A percentile compares a stretch with the other conserved stretches of the same genome.
Evolutionary conservation across 1,140 invertebrate genomes (phyloP).

Genomic region (Apis mellifera): DNA sequence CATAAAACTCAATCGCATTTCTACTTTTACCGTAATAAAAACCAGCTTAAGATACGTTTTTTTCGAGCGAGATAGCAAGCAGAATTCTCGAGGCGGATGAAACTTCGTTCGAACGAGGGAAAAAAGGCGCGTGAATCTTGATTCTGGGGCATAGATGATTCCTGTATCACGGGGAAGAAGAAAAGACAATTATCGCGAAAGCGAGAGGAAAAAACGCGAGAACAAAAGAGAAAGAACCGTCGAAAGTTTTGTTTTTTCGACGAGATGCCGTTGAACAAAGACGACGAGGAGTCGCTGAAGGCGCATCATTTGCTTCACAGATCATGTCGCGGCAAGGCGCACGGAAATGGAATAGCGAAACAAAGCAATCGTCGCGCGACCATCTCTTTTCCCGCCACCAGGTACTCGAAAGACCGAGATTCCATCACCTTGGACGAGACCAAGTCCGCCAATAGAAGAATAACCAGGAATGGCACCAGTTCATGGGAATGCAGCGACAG

Average conservation of each 20-base stretch:
- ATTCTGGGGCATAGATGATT: not conserved
- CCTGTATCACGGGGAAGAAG: not conserved
- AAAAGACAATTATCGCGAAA: not conserved
- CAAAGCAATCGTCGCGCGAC: conserved; percentile 60
- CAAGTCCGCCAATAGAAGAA: conserved; percentile 53
- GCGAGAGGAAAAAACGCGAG: not conserved
- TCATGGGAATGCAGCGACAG: conserved; percentile 83
- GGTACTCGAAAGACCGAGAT: conserved; percentile 1
- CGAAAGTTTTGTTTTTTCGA: no score
- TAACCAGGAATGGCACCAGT: conserved; percentile 81
- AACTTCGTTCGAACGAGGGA: not conserved
- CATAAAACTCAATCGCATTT: no score
- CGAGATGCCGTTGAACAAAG: conserved; percentile 82
- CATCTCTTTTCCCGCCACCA: conserved; percentile 23
- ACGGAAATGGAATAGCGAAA: conserved; percentile 84
- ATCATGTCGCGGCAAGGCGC: conserved; percentile 87
- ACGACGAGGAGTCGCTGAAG: conserved; percentile 73
- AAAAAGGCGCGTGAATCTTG: not conserved
- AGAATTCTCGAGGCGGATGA: not conserved
- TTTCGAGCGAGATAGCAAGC: not conserved
- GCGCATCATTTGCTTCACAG: conserved; percentile 83
- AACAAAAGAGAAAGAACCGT: not conserved
- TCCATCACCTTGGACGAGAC: not conserved
- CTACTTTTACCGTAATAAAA: not conserved
- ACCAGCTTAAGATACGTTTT: not conserved